phyloP scores from a whole-genome alignment of 2,888 invertebrate species.

The Idaea biselata region DNA sequence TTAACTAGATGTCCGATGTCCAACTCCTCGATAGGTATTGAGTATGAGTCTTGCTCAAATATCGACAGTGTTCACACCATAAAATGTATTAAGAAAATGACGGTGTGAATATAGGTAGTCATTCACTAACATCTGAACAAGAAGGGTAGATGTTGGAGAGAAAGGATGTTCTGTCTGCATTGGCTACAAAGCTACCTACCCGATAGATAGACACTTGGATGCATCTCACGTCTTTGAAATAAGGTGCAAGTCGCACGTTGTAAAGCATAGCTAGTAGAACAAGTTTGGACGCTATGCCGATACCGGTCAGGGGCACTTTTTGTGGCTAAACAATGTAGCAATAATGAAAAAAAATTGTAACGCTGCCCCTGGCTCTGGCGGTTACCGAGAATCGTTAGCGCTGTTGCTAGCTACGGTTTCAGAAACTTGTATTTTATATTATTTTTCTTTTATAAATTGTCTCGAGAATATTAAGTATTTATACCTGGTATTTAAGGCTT shows the following conservation, averaged over 20 bases:
- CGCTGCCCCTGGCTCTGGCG: background rate
- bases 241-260: constrained; percentile 31
- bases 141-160: no score
- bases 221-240: constrained; percentile 23
- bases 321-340: constrained; percentile 2
- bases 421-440: background rate
- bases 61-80: no score
- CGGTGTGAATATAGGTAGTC: no score
- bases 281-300: constrained; percentile 5
- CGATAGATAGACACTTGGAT: constrained; percentile 2
- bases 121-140: no score
- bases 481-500: background rate
- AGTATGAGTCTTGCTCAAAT: no score
- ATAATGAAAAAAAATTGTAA: background rate
- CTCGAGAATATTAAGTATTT: background rate
- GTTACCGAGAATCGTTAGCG: constrained; percentile 1
- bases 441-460: background rate
- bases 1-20: no score
- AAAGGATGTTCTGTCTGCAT: no score
- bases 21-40: no score
- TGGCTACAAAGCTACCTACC: background rate
- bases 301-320: constrained; percentile 4
- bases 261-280: constrained; percentile 13
- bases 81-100: no score
- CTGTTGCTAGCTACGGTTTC: background rate